Evolutionary conservation across 2,113 vertebrate genomes (phyloP), one percentile per base, ranked within the genome.

Genomic region (Ochotona curzoniae): DNA sequence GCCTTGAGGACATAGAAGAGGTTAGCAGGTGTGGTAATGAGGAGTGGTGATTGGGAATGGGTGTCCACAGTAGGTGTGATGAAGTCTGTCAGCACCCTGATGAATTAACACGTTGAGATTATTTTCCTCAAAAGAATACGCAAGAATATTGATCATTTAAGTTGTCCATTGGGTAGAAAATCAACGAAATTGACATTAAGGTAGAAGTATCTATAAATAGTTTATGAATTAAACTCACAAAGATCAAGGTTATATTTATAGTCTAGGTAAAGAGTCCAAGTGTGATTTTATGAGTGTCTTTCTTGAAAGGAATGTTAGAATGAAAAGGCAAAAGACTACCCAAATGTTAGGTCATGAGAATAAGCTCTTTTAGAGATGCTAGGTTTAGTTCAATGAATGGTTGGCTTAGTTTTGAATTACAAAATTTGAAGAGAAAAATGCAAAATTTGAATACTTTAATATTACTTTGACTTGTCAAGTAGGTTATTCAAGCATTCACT

Each of bases 381-480:
- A 11, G n/a, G 44, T 60, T 83, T 63, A 92, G 26, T 88, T 57
- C 83, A 73, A 90, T 32, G 30, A 63, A 78, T 88, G 69, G 6
- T 82, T 18, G 78, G 2, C n/a, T 82, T 87, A 82, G 44, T 7
- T 60, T 90, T n/a, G 89, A 79, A 26, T 74, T 69, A 75, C 47
- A 63, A n/a, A 82, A 83, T 60, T 76, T 15, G n/a, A 5, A 70
- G 18, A 20, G 47, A 74, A 28, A 92, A 71, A 86, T 90, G 30
- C 15, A 78, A 84, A 74, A 18, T 76, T 66, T 11, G 49, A 51
- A 47, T n/a, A 76, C 15, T 70, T 96, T 12, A 84, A 87, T 9
- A 8, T 93, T 70, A 87, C 12, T 49, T 61, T 75, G 49, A 49
- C 61, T 92, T 92, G 38, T 85, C 26, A 85, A 84, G 26, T 78